These are phyloP conservation scores for Zaprionus nigranus DNA, from an alignment of 1,140 invertebrate genomes.

Conservation along the genomic window DNA sequence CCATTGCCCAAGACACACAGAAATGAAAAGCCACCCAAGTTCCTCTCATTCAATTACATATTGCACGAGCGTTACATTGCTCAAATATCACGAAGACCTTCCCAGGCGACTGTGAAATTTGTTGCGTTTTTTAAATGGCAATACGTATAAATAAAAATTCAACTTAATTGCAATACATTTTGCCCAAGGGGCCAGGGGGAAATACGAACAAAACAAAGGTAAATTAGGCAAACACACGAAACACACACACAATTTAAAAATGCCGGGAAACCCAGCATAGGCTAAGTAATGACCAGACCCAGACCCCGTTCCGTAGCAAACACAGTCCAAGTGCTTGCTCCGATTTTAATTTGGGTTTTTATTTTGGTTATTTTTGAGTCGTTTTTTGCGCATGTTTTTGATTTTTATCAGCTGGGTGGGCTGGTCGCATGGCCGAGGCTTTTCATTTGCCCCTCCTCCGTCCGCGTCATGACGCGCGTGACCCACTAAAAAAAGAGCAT, in stretches of 20 bases:
- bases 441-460: conserved; percentile 54
- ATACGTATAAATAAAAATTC: conserved; percentile 18
- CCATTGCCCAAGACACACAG: not conserved
- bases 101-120: conserved; percentile 73
- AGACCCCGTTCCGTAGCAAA: not conserved
- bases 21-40: conserved; percentile 22
- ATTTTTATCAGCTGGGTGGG: conserved; percentile 81
- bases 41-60: conserved; percentile 57
- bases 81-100: conserved; percentile 55
- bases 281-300: not conserved
- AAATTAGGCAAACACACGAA: conserved; percentile 75
- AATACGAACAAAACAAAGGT: conserved; percentile 39
- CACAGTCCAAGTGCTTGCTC: conserved; percentile 64
- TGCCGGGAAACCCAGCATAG: conserved; percentile 64
- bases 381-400: conserved; percentile 78
- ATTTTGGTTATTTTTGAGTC: conserved; percentile 35
- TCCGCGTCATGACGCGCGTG: conserved; percentile 70
- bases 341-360: conserved; percentile 74
- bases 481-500: conserved; percentile 67
- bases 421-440: conserved; percentile 58
- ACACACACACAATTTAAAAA: conserved; percentile 66
- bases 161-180: conserved; percentile 76
- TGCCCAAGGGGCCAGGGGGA: conserved; percentile 9
- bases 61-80: conserved; percentile 57
- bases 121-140: conserved; percentile 70